A percentile compares a stretch with the other conserved stretches of the same genome.
These are phyloP conservation scores for Esperia sulphurella DNA, from an alignment of 2,888 invertebrate genomes.

Conservation along the genomic window DNA sequence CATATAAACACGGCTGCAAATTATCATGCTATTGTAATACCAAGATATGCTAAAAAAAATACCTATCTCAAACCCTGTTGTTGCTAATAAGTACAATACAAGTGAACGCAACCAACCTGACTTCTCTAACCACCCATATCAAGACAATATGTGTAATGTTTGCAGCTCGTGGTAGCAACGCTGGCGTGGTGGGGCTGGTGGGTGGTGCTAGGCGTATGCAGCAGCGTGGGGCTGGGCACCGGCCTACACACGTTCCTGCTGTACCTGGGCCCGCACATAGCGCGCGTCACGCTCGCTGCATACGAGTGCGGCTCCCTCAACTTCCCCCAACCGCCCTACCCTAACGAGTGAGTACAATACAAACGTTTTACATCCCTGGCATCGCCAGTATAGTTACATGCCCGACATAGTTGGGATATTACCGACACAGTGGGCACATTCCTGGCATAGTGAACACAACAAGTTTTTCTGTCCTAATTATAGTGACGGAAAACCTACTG, in stretches of 20 bases:
- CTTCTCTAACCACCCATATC: no score
- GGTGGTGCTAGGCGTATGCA: constrained; percentile 95
- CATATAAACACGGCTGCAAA: no score
- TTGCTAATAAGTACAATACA: no score
- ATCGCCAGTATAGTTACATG: no score
- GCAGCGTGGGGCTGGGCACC: constrained; percentile 98
- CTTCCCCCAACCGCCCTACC: constrained; percentile 99
- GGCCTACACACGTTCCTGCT: constrained; percentile 99
- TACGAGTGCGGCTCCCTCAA: constrained; percentile 97
- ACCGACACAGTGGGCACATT: no score
- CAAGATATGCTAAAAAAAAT: no score
- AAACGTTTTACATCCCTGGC: neutral
- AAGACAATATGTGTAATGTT: constrained; percentile 10
- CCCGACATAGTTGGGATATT: no score
- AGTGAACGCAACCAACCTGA: no score
- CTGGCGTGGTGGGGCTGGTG: constrained; percentile 91
- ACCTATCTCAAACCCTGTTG: no score
- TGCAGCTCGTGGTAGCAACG: constrained; percentile 47
- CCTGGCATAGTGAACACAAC: no score
- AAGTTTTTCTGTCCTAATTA: neutral
- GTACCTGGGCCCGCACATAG: constrained; percentile 99
- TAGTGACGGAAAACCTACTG: constrained; percentile 3
- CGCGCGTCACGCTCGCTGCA: constrained; percentile 97
- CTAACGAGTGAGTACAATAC: constrained; percentile 87
- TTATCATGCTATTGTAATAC: no score